These are phyloP conservation scores for Megalonaias nervosa DNA, from an alignment of 1,140 invertebrate species.

Conservation along the genomic window DNA sequence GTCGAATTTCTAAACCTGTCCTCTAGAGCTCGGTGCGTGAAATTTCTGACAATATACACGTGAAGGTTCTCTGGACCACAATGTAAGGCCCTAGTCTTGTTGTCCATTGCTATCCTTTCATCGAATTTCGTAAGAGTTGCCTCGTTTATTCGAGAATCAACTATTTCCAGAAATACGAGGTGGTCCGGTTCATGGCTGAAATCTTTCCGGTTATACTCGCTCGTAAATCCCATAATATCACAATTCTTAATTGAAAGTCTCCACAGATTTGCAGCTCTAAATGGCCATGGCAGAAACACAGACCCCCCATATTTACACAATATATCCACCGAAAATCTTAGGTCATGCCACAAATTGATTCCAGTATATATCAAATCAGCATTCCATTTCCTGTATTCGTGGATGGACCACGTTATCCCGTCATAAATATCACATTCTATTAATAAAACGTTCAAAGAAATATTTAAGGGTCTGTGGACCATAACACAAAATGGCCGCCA, in stretches of 20 bases:
- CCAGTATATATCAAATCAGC: slow-evolving; percentile 5
- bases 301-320: slow-evolving; percentile 1
- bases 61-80: slow-evolving; percentile 39
- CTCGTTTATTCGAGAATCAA: background rate
- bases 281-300: slow-evolving; percentile 38
- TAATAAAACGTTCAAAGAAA: too few species aligned
- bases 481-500: too few species aligned
- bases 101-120: slow-evolving; percentile 8
- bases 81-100: slow-evolving; percentile 39
- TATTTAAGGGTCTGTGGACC: too few species aligned
- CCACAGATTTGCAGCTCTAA: slow-evolving; percentile 22
- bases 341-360: background rate
- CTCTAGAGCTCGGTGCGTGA: background rate
- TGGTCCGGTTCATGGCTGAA: slow-evolving; percentile 6
- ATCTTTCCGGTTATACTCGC: slow-evolving; percentile 20
- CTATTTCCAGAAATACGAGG: slow-evolving; percentile 35
- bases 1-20: background rate
- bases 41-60: slow-evolving; percentile 16
- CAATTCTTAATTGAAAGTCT: slow-evolving; percentile 19
- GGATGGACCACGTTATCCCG: slow-evolving; percentile 21
- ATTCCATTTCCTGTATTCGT: slow-evolving; percentile 31
- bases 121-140: slow-evolving; percentile 4
- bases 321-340: slow-evolving; percentile 16
- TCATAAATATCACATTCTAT: slow-evolving; percentile 18
- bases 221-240: slow-evolving; percentile 21